Evolutionary conservation across 2,113 vertebrate genomes (phyloP).

Genomic region (Cynoglossus semilaevis): DNA sequence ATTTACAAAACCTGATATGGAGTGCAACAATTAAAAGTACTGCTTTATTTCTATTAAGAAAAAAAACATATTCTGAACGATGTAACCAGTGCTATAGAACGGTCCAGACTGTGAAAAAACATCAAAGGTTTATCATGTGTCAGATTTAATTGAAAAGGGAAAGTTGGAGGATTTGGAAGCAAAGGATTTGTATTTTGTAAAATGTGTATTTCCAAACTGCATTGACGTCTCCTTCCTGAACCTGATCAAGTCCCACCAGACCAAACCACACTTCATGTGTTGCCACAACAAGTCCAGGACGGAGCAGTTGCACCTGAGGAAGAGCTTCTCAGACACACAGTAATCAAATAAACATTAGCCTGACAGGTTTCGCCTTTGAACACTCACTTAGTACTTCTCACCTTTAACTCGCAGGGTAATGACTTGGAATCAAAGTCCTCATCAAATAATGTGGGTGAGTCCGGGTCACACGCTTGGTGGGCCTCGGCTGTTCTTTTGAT

Average conservation of each 20-base stretch:
- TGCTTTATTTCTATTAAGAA: no score
- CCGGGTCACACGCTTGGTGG: slow-evolving; percentile 61
- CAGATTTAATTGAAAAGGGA: neutral
- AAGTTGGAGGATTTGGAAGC: neutral
- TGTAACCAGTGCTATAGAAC: no score
- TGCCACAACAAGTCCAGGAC: slow-evolving; percentile 5
- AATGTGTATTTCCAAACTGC: neutral
- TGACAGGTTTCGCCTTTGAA: slow-evolving; percentile 70
- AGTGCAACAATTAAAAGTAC: no score
- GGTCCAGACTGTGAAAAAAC: no score
- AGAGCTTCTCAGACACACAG: slow-evolving; percentile 33
- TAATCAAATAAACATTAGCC: slow-evolving; percentile 59
- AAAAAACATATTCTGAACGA: no score
- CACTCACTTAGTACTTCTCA: slow-evolving; percentile 70
- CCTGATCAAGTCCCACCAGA: slow-evolving; percentile 3
- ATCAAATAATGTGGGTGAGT: slow-evolving; percentile 49
- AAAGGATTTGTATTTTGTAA: neutral
- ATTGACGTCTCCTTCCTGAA: neutral
- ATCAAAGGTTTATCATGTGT: neutral
- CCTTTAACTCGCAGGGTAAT: slow-evolving; percentile 57
- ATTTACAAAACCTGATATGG: no score
- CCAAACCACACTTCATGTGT: slow-evolving; percentile 4
- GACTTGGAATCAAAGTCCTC: slow-evolving; percentile 66
- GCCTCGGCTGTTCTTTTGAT: slow-evolving; percentile 56
- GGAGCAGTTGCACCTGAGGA: slow-evolving; percentile 42